Evolutionary conservation across 2,797 vertebrate genomes (phyloP).

Genomic region (Yasuhikotakia modesta): DNA sequence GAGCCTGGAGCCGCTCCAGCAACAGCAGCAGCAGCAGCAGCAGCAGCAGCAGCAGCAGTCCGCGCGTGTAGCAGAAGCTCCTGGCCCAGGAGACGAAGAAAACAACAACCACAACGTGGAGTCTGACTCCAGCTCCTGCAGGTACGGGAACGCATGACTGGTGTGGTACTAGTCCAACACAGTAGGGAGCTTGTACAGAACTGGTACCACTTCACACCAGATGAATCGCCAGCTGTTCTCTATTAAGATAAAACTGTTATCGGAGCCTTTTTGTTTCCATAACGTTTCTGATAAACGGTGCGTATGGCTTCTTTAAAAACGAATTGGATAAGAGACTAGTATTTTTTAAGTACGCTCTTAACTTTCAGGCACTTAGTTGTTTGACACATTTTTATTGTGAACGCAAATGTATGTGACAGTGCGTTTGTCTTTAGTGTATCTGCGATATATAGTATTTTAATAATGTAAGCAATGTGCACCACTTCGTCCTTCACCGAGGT

Average conservation of each 20-base stretch:
- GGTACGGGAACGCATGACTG: slow-evolving; percentile 73
- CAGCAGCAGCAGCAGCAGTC: slow-evolving; percentile 68
- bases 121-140: slow-evolving; percentile 94
- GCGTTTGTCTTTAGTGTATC: neutral
- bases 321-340: neutral
- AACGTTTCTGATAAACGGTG: neutral
- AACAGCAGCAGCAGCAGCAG: slow-evolving; percentile 70
- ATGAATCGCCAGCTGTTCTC: slow-evolving; percentile 48
- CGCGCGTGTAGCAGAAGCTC: slow-evolving; percentile 23
- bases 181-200: slow-evolving; percentile 18
- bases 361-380: neutral
- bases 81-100: slow-evolving; percentile 80
- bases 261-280: slow-evolving; percentile 4
- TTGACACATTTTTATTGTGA: neutral
- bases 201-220: slow-evolving; percentile 44
- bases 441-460: neutral
- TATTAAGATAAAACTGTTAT: slow-evolving; percentile 15
- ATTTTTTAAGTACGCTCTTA: neutral
- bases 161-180: slow-evolving; percentile 6
- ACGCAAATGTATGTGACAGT: neutral
- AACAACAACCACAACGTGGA: slow-evolving; percentile 78
- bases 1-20: slow-evolving; percentile 70
- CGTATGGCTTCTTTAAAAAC: neutral
- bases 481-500: neutral
- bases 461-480: neutral